Base-by-base conservation (phyloP, 2,113 vertebrate genomes). In the Cathartes aura region DNA sequence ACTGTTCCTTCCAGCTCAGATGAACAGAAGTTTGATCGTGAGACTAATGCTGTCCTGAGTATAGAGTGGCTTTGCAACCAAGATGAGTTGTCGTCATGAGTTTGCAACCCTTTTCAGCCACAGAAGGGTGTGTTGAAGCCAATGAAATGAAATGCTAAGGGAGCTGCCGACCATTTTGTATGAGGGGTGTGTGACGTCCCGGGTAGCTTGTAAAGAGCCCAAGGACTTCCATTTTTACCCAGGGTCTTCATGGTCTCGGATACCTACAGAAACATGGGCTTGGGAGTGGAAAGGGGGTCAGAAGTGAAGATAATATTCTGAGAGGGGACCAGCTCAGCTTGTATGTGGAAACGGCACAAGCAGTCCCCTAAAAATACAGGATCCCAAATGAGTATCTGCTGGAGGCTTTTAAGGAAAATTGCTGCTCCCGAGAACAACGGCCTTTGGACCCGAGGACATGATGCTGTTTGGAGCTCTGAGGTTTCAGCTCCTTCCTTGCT, bases 391-490 rank as follows among this genome's bases (percentile, higher is more conserved):
- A 32, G 26, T 11, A 3, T 24, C 45, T 87, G 34, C 66, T 89
- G 73, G 47, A 52, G 38, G 12, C n/a, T 63, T 81, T 21, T 6
- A 24, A 34, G 43, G 48, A 79, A 30, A 67, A 34, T 29, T 23
- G 6, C 43, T 45, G 53, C 42, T 78, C n/a, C 27, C 0, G 3
- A 62, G 48, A 34, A 7, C 5, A 56, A 9, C 0, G 0, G 36
- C 30, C 75, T 52, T 20, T n/a, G 52, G 56, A 38, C 8, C 26
- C 2, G 29, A 72, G 82, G n/a, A 26, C 5, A 3, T 1, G 17
- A 10, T 66, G 55, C 21, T 89, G 12, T 19, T 84, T 26, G 64
- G 43, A 43, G 63, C 30, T 34, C 30, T 64, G 45, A 20, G 40
- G 12, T 71, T 52, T 85, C 71, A 67, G 38, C 42, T 60, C 18